These are phyloP conservation scores for Papilio polyxenes DNA, from an alignment of 1,140 invertebrate genomes.

Conservation along the genomic window DNA sequence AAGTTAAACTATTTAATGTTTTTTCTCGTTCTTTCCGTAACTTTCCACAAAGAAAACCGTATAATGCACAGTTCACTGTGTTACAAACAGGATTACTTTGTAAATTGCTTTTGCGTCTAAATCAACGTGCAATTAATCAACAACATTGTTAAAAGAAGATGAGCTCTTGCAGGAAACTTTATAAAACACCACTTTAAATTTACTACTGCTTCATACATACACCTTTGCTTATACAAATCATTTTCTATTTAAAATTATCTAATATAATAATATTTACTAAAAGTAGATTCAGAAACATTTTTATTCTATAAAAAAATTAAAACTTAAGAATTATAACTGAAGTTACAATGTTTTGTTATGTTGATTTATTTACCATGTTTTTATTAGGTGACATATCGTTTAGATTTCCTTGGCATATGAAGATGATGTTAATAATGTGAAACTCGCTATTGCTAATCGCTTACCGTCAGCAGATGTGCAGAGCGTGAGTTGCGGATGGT, in stretches of 20 bases:
- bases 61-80: background rate
- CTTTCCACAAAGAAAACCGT: background rate
- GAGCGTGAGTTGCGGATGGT: slow-evolving; percentile 88
- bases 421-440: background rate
- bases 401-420: background rate
- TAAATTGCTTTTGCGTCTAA: slow-evolving; percentile 31
- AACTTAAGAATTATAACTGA: too few relatives aligned
- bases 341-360: too few relatives aligned
- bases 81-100: slow-evolving; percentile 23
- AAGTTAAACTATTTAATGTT: background rate
- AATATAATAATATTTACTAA: background rate
- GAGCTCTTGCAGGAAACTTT: slow-evolving; percentile 13
- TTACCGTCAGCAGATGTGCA: slow-evolving; percentile 89
- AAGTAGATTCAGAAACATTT: too few relatives aligned
- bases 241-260: background rate
- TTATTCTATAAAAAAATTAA: too few relatives aligned
- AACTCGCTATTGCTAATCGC: background rate
- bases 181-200: background rate
- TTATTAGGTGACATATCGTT: too few relatives aligned
- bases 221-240: background rate
- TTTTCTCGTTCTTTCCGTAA: background rate
- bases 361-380: too few relatives aligned
- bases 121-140: slow-evolving; percentile 24
- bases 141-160: slow-evolving; percentile 31
- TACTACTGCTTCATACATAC: background rate